phyloP scores from a whole-genome alignment of 1,140 invertebrate genomes.

The Drosophila carrolli region DNA sequence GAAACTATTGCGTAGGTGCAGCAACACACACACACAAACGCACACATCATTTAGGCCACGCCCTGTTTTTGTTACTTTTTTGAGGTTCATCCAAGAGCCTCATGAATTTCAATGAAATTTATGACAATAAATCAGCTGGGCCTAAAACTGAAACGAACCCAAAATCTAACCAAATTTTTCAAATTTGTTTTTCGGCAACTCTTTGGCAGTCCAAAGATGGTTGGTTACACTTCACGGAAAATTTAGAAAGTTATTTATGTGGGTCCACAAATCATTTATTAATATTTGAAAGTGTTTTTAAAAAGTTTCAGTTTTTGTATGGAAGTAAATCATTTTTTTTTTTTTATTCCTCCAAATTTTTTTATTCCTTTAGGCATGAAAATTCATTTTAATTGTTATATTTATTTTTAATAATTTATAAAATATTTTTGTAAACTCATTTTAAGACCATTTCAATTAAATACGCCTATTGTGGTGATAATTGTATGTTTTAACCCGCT shows the following conservation, averaged over 20 bases:
- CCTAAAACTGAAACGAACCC: constrained; percentile 31
- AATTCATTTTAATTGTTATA: too few relatives aligned
- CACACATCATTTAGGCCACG: constrained; percentile 42
- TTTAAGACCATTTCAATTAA: too few relatives aligned
- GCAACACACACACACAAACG: constrained; percentile 26
- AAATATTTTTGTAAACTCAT: too few relatives aligned
- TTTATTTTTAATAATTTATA: too few relatives aligned
- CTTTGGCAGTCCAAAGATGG: constrained; percentile 19
- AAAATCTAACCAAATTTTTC: constrained; percentile 34
- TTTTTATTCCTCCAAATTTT: too few relatives aligned
- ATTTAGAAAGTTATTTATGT: neutral
- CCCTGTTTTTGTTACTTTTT: constrained; percentile 35
- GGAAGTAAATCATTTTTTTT: too few relatives aligned
- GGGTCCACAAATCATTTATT: neutral
- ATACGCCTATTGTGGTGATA: neutral
- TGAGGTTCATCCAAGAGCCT: constrained; percentile 38
- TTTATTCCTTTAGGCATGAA: too few relatives aligned
- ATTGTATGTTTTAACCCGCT: neutral
- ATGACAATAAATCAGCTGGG: constrained; percentile 53
- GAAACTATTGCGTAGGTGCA: constrained; percentile 44
- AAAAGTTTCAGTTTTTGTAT: too few relatives aligned
- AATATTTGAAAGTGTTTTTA: neutral
- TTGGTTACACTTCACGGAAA: constrained; percentile 8
- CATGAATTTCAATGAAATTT: constrained; percentile 62
- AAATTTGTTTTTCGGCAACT: constrained; percentile 27